A percentile compares a stretch with the other conserved stretches of the same genome.
These are phyloP conservation scores for Nomada lathburiana DNA, from an alignment of 2,888 invertebrate genomes.

Conservation along the genomic window DNA sequence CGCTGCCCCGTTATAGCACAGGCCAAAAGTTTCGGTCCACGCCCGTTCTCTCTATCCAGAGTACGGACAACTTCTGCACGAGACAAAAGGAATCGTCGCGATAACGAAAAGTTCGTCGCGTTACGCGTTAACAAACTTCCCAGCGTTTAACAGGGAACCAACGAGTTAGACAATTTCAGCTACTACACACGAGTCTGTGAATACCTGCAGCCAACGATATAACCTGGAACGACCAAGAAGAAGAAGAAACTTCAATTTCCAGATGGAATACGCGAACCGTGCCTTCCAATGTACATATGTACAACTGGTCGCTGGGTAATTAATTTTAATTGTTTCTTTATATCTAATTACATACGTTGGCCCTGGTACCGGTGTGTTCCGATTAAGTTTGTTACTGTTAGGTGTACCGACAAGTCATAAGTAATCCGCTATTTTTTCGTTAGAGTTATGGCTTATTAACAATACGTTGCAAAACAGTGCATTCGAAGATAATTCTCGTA, in stretches of 20 bases:
- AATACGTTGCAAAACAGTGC: no score
- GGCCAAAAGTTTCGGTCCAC: constrained; percentile 1
- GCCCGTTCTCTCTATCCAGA: no score
- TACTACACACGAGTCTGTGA: background rate
- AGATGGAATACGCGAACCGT: constrained; percentile 78
- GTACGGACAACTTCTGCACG: background rate
- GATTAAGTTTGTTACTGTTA: no score
- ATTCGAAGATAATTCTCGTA: no score
- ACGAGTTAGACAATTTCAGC: constrained; percentile 4
- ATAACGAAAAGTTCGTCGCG: constrained; percentile 49
- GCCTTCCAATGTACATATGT: constrained; percentile 79
- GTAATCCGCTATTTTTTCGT: no score
- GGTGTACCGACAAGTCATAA: no score
- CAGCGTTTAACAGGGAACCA: constrained; percentile 4
- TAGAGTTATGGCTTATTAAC: no score
- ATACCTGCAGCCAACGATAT: constrained; percentile 56
- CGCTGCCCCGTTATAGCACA: background rate
- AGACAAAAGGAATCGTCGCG: constrained; percentile 19
- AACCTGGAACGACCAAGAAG: constrained; percentile 42
- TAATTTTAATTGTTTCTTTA: constrained; percentile 55
- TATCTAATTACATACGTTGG: no score
- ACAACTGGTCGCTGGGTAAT: constrained; percentile 71
- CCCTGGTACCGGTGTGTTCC: no score
- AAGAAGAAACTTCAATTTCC: constrained; percentile 78
- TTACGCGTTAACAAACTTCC: constrained; percentile 32